A percentile compares a stretch with the other conserved stretches of the same genome.
Conservation (phyloP, 2,888 invertebrate species). For the Cactoblastis cactorum region DNA sequence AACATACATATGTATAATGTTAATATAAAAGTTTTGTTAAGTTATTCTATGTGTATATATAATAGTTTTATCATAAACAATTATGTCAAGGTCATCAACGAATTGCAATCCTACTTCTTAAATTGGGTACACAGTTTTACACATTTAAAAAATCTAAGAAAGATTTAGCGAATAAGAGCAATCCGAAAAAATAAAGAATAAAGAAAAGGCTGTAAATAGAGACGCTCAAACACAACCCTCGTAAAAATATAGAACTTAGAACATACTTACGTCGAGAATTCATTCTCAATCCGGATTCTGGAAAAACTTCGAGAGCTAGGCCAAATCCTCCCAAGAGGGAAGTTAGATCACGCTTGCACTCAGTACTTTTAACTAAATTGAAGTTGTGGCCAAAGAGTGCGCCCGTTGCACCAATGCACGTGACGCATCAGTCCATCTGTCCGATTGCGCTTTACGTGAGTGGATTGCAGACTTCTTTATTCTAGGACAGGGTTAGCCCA, state of each 20-base stretch:
- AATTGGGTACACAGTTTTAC: too few relatives aligned
- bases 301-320: slow-evolving; percentile 34
- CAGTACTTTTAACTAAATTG: slow-evolving; percentile 75
- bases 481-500: background rate
- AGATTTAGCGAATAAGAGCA: too few relatives aligned
- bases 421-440: slow-evolving; percentile 58
- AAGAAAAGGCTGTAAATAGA: background rate
- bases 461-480: slow-evolving; percentile 39
- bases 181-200: too few relatives aligned
- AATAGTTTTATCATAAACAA: too few relatives aligned
- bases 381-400: slow-evolving; percentile 63
- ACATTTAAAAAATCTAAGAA: too few relatives aligned
- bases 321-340: slow-evolving; percentile 41
- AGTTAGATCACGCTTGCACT: slow-evolving; percentile 62
- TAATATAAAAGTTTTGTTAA: too few relatives aligned
- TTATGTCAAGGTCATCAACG: too few relatives aligned
- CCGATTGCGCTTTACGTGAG: slow-evolving; percentile 63
- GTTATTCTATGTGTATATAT: too few relatives aligned
- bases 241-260: background rate
- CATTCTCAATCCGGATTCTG: slow-evolving; percentile 15
- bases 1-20: too few relatives aligned
- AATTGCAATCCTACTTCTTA: too few relatives aligned
- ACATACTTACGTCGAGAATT: slow-evolving; percentile 3
- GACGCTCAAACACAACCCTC: background rate
- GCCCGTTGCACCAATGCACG: slow-evolving; percentile 40